Evolutionary conservation across 1,140 invertebrate genomes (phyloP).

Genomic region (Drosophila repleta): DNA sequence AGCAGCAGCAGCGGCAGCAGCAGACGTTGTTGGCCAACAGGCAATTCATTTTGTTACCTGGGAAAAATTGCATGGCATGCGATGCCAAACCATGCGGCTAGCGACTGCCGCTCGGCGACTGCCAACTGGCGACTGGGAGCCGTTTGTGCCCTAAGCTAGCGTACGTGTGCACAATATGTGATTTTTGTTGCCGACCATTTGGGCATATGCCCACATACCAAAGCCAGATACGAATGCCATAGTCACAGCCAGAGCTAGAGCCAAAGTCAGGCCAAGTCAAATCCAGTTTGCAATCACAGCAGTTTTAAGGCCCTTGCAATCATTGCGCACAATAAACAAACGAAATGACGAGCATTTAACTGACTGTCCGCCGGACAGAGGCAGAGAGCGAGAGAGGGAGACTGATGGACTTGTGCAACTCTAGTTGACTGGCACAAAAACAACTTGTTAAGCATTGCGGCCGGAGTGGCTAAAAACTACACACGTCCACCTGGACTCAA

Average conservation of each 20-base stretch:
- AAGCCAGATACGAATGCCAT: background rate
- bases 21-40: conserved; percentile 48
- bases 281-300: conserved; percentile 70
- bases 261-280: conserved; percentile 63
- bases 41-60: conserved; percentile 82
- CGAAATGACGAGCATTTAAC: conserved; percentile 79
- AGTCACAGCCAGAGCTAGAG: too few species aligned
- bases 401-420: background rate
- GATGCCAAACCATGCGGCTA: conserved; percentile 49
- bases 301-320: conserved; percentile 71
- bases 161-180: conserved; percentile 80
- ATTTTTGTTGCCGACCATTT: conserved; percentile 81
- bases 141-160: conserved; percentile 55
- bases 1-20: conserved; percentile 34
- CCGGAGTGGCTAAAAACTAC: conserved; percentile 34
- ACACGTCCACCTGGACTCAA: conserved; percentile 21
- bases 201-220: conserved; percentile 55
- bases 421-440: conserved; percentile 33
- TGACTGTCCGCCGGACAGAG: conserved; percentile 59
- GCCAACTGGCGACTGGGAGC: conserved; percentile 19
- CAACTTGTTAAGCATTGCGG: conserved; percentile 66
- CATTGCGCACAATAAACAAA: conserved; percentile 79
- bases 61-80: conserved; percentile 74
- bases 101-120: background rate
- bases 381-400: too few species aligned